phyloP scores from a whole-genome alignment of 37 sponge, comb jelly and placozoan species.

The Spongilla lacustris region DNA sequence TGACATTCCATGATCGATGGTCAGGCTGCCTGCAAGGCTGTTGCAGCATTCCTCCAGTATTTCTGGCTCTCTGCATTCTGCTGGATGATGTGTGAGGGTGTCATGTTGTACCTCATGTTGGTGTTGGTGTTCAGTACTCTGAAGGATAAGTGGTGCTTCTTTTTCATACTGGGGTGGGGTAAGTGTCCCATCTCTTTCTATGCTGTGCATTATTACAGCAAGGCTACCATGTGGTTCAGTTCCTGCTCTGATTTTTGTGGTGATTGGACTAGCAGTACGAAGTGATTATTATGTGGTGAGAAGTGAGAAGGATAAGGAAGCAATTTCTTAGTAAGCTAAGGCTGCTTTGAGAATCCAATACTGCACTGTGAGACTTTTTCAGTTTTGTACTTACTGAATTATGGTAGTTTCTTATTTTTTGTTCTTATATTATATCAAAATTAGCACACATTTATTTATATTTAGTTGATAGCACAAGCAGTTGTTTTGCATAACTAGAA shows the following conservation, averaged over 20 bases:
- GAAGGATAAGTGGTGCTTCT: conserved; percentile 23
- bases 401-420: too few relatives aligned
- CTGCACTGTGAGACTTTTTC: too few relatives aligned
- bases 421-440: too few relatives aligned
- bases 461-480: too few relatives aligned
- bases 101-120: conserved; percentile 35
- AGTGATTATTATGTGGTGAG: conserved; percentile 10
- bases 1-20: too few relatives aligned
- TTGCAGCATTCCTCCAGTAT: conserved; percentile 36
- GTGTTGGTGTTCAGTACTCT: conserved; percentile 37
- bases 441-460: too few relatives aligned
- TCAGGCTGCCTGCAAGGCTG: conserved; percentile 30
- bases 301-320: not conserved
- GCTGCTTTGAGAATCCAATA: not conserved
- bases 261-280: conserved; percentile 22
- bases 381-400: too few relatives aligned
- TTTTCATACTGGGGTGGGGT: conserved; percentile 22
- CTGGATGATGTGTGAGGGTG: conserved; percentile 43
- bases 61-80: conserved; percentile 40
- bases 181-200: not conserved
- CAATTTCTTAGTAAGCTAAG: not conserved
- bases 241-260: conserved; percentile 26
- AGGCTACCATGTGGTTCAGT: not conserved
- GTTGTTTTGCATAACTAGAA: too few relatives aligned
- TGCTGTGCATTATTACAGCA: not conserved